These are phyloP conservation scores for Saturnia pavonia DNA, from an alignment of 2,888 invertebrate genomes.

Conservation along the genomic window DNA sequence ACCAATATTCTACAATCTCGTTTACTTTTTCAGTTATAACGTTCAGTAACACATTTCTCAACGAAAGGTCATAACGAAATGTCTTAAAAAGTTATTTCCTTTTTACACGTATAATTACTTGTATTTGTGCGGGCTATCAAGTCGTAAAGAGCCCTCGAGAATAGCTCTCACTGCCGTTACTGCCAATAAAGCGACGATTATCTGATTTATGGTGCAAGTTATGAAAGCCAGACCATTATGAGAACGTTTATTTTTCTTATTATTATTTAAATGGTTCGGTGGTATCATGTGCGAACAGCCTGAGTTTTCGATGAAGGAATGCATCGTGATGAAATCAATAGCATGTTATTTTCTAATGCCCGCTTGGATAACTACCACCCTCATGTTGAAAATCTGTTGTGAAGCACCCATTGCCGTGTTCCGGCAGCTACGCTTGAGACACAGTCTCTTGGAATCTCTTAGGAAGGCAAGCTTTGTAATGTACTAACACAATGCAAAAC, in stretches of 20 bases:
- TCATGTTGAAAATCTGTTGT: too few species aligned
- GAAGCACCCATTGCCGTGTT: too few species aligned
- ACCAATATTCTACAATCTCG: background rate
- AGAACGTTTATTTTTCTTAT: constrained; percentile 1
- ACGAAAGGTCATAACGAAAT: constrained; percentile 43
- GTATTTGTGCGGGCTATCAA: constrained; percentile 49
- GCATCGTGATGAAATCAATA: too few species aligned
- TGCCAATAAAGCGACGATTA: constrained; percentile 58
- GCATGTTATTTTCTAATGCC: too few species aligned
- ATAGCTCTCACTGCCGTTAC: constrained; percentile 55
- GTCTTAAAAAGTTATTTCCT: constrained; percentile 20
- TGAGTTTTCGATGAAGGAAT: too few species aligned
- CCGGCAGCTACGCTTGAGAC: too few species aligned
- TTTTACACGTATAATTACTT: constrained; percentile 55
- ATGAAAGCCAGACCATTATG: constrained; percentile 30
- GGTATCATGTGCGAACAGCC: too few species aligned
- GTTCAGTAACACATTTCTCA: constrained; percentile 22
- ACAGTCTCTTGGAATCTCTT: too few species aligned
- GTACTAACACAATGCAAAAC: too few species aligned
- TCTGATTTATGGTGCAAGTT: constrained; percentile 44
- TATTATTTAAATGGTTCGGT: background rate
- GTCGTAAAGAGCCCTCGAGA: constrained; percentile 55
- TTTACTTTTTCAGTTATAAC: background rate
- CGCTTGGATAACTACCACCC: too few species aligned
- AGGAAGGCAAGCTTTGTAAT: too few species aligned